Evolutionary conservation across 2,113 vertebrate genomes (phyloP).

Genomic region (Zosterops hypoxanthus): DNA sequence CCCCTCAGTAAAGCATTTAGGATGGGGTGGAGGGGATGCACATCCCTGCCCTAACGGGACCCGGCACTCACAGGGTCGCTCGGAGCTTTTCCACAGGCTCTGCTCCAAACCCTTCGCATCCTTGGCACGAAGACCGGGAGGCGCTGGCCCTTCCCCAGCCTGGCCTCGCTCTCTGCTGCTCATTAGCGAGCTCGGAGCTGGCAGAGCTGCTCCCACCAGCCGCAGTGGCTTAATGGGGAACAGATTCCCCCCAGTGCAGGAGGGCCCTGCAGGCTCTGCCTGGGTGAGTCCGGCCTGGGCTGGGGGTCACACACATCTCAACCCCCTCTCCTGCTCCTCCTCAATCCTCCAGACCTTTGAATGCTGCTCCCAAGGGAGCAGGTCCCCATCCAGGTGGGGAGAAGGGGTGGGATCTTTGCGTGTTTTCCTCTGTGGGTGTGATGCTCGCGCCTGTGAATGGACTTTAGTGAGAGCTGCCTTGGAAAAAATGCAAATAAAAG

Average conservation of each 20-base stretch:
- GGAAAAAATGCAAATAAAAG: background rate
- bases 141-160: background rate
- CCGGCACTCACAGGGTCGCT: fast-evolving
- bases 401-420: fast-evolving
- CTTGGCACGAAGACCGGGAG: conserved; percentile 19
- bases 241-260: background rate
- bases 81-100: background rate
- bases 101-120: background rate
- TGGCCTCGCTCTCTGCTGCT: conserved; percentile 37
- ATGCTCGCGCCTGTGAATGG: fast-evolving
- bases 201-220: background rate
- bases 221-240: background rate
- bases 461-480: background rate
- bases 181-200: conserved; percentile 35
- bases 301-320: background rate
- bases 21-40: background rate
- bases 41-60: fast-evolving
- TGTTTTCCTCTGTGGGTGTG: background rate
- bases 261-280: background rate
- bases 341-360: background rate
- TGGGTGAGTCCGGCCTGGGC: background rate
- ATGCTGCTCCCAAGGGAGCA: fast-evolving
- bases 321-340: fast-evolving
- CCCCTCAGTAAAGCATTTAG: fast-evolving
- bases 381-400: fast-evolving